Percentiles rank a stretch among this genome's conserved stretches.
phyloP scores from a whole-genome alignment of 2,888 invertebrate genomes.

The Athripsodes cinereus region DNA sequence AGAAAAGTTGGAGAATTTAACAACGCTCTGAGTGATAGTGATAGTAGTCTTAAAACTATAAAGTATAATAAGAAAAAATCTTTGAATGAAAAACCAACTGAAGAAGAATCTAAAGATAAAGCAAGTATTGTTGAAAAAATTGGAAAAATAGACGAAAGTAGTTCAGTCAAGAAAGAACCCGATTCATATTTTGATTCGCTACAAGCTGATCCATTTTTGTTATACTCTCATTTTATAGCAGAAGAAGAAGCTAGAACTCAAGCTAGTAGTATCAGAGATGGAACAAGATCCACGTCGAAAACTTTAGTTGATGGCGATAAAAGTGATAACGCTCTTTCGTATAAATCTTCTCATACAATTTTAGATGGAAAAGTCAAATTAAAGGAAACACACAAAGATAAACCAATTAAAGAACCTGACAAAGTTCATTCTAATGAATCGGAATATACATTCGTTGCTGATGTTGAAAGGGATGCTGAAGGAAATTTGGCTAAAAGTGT shows the following conservation, averaged over 20 bases:
- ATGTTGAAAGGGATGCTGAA: slow-evolving; percentile 15
- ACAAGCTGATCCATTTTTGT: slow-evolving; percentile 25
- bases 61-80: slow-evolving; percentile 10
- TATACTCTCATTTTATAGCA: slow-evolving; percentile 25
- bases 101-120: neutral
- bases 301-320: slow-evolving; percentile 7
- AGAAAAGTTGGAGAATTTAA: slow-evolving; percentile 9
- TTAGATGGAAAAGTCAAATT: slow-evolving; percentile 8
- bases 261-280: slow-evolving; percentile 10
- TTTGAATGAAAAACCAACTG: neutral
- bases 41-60: slow-evolving; percentile 17
- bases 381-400: slow-evolving; percentile 13
- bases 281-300: slow-evolving; percentile 1
- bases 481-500: slow-evolving; percentile 7
- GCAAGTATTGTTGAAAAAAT: slow-evolving; percentile 2
- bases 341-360: slow-evolving; percentile 6
- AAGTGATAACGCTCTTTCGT: slow-evolving; percentile 6
- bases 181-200: slow-evolving; percentile 19
- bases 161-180: slow-evolving; percentile 6
- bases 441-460: slow-evolving; percentile 14
- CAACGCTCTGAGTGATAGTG: slow-evolving; percentile 12
- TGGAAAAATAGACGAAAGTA: slow-evolving; percentile 2
- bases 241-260: slow-evolving; percentile 23
- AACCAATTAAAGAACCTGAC: slow-evolving; percentile 9
- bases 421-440: slow-evolving; percentile 6